These are phyloP conservation scores for Helicoverpa armigera DNA, from an alignment of 1,140 invertebrate species.

Conservation along the genomic window DNA sequence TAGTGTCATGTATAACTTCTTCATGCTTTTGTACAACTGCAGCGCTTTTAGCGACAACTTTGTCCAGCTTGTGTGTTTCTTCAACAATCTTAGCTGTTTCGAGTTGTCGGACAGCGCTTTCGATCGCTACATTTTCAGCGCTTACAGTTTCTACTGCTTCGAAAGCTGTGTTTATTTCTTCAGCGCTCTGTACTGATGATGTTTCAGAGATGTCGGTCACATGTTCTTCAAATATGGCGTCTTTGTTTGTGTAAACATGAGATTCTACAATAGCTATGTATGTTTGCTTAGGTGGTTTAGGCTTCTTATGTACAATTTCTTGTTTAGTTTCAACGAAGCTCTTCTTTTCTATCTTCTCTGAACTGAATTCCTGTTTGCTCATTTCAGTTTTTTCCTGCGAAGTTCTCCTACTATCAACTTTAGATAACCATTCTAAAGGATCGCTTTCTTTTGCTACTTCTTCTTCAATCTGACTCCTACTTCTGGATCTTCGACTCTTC, in stretches of 20 bases:
- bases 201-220: conserved; percentile 59
- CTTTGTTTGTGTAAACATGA: conserved; percentile 78
- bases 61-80: conserved; percentile 30
- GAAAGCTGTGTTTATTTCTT: conserved; percentile 55
- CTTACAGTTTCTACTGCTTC: conserved; percentile 51
- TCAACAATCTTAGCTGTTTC: conserved; percentile 43
- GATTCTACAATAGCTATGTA: conserved; percentile 80
- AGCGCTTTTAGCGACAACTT: conserved; percentile 26
- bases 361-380: conserved; percentile 43
- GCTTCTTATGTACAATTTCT: conserved; percentile 46
- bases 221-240: conserved; percentile 69
- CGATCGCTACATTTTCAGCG: conserved; percentile 55
- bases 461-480: conserved; percentile 65
- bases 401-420: conserved; percentile 60
- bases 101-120: conserved; percentile 41
- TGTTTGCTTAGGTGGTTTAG: conserved; percentile 62
- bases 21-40: conserved; percentile 45
- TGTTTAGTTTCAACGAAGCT: conserved; percentile 50
- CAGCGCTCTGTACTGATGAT: conserved; percentile 53
- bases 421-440: conserved; percentile 66
- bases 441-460: conserved; percentile 66
- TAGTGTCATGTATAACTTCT: conserved; percentile 40
- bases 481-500: conserved; percentile 62
- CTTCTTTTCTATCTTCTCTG: conserved; percentile 48
- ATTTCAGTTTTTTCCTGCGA: conserved; percentile 54